These are phyloP conservation scores for Prietella phreatophila DNA, from an alignment of 2,113 vertebrate species.

Conservation along the genomic window DNA sequence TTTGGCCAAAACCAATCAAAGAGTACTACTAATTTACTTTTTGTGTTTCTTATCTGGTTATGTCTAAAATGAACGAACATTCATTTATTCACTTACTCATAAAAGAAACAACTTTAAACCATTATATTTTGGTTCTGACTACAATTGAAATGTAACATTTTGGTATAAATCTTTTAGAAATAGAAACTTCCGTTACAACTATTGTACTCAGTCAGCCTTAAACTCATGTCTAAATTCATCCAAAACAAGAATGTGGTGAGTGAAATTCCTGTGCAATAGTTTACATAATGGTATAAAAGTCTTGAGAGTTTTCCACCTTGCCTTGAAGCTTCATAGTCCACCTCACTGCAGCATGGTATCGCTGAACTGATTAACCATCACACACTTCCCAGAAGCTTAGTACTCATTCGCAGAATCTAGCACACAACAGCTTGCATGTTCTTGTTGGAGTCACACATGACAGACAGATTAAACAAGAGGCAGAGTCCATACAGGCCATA, in stretches of 20 bases:
- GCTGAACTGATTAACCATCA: constrained; percentile 8
- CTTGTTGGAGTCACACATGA: not conserved
- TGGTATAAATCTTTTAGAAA: not conserved
- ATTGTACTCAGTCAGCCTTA: not conserved
- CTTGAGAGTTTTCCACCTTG: not conserved
- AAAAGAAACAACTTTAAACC: not conserved
- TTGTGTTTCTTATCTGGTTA: not conserved
- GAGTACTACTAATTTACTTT: not conserved
- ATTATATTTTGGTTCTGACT: not conserved
- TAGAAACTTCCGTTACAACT: not conserved
- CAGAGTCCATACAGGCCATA: not conserved
- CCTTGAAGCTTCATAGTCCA: not conserved
- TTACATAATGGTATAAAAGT: not conserved
- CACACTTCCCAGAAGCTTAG: constrained; percentile 1
- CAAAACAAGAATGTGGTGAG: too few species aligned
- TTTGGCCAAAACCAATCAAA: too few species aligned
- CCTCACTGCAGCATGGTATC: not conserved
- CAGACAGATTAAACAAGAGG: not conserved
- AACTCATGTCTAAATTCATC: not conserved
- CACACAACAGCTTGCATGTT: not conserved
- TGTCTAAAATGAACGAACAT: not conserved
- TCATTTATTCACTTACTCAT: too few species aligned
- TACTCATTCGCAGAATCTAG: not conserved
- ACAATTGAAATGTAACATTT: not conserved
- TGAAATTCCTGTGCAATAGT: not conserved